Evolutionary conservation across 2,797 vertebrate species (phyloP).

Genomic region (Margarornis squamiger): DNA sequence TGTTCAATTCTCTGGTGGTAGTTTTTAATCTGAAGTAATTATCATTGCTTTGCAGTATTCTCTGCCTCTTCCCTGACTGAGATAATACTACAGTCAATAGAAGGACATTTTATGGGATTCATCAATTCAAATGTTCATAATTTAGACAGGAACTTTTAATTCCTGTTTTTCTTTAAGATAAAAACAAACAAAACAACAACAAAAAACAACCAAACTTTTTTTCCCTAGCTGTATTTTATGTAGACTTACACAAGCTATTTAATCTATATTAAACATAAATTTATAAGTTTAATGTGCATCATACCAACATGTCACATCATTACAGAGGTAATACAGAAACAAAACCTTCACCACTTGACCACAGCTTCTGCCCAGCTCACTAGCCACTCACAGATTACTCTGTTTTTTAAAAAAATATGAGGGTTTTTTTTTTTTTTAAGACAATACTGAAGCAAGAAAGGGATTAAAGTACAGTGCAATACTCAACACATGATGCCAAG

Average conservation of each 20-base stretch:
- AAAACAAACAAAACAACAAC: background rate
- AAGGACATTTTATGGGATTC: background rate
- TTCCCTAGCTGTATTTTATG: background rate
- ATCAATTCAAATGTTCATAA: background rate
- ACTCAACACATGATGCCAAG: background rate
- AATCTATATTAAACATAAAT: background rate
- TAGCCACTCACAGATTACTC: background rate
- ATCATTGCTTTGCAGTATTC: background rate
- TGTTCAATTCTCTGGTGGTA: background rate
- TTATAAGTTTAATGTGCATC: background rate
- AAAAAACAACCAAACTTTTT: background rate
- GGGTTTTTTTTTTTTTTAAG: background rate
- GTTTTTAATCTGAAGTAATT: constrained; percentile 31
- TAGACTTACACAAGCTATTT: background rate
- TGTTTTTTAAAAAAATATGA: background rate
- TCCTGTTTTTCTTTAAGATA: background rate
- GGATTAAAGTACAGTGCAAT: background rate
- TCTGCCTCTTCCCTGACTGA: background rate
- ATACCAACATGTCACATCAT: background rate
- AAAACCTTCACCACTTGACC: background rate
- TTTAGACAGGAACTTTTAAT: background rate
- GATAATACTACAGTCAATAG: background rate
- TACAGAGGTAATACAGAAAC: background rate
- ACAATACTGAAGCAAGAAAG: background rate
- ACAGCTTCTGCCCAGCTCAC: background rate